Evolutionary conservation across 2,888 invertebrate genomes (phyloP), one percentile per base, ranked within the genome.

Genomic region (Panzeria rudis): DNA sequence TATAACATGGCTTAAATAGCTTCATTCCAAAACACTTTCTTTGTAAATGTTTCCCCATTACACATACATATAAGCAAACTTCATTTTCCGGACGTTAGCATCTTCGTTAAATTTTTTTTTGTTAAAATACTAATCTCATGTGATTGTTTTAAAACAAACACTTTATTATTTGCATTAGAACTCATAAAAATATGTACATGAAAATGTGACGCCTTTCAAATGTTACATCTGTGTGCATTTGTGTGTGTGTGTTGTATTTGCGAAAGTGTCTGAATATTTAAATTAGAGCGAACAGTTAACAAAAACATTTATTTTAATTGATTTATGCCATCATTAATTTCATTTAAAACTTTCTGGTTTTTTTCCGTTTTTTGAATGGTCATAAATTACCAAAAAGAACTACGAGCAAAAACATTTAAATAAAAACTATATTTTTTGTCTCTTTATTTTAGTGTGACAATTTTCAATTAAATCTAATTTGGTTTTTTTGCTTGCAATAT

Each of bases 281-380:
- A 73, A 73, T 52, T 61, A 50, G 23, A 44, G 41, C 25, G 35
- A 73, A 59, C 38, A 32, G 11, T 25, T 75, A 52, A 35, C 52
- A 69, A 76, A 82, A 69, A 69, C 66, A 62, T 52, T n/a, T 29
- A 72, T 79, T 79, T 69, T 62, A 82, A 82, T 82, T 82, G 81
- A 82, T 82, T 82, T 76, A 82, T 76, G 81, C 17, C 61, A 62
- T 76, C 81, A 76, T 69, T 76, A 82, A 76, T 76, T 76, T 76
- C 25, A 69, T 75, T 75, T 66, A 62, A 52, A 38, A 38, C 38
- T 20, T 52, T 69, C 9, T n/a, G 29, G n/a, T n/a, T n/a, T 75
- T 73, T 80, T 73, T 73, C 35, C 23, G n/a, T n/a, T 32, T 32
- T 23, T 44, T 4, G 17, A 20, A 47, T 35, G 50, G 20, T 50